Evolutionary conservation across 2,797 vertebrate species (phyloP).

Genomic region (Acrossocheilus wenchowensis): DNA sequence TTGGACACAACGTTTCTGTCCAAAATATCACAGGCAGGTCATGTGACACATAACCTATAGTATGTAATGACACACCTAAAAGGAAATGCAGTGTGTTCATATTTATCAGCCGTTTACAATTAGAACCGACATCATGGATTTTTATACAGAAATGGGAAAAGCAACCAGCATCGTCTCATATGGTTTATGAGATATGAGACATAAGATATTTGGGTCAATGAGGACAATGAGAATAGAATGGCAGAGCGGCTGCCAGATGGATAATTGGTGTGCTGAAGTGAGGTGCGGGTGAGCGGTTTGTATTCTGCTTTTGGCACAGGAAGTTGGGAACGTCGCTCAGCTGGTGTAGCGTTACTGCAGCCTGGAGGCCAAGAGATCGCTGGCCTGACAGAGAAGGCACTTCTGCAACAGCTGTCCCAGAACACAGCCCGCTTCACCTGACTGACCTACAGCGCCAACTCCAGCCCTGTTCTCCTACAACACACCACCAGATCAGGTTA

Average conservation of each 20-base stretch:
- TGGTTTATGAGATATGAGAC: too few species aligned
- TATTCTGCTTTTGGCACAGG: constrained; percentile 30
- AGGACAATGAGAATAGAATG: neutral
- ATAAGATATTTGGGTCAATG: neutral
- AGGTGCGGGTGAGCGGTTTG: neutral
- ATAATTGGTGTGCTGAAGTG: constrained; percentile 11
- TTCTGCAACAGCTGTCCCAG: constrained; percentile 56
- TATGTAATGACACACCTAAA: constrained; percentile 42
- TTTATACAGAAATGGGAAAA: too few species aligned
- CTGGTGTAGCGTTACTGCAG: constrained; percentile 48
- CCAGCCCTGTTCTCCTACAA: constrained; percentile 12
- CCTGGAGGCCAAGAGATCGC: constrained; percentile 41
- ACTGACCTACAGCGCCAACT: constrained; percentile 50
- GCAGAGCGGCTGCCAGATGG: constrained; percentile 9
- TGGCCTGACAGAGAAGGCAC: constrained; percentile 8
- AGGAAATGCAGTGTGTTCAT: constrained; percentile 22
- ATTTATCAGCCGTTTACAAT: neutral
- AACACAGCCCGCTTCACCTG: constrained; percentile 35
- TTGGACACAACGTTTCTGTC: neutral
- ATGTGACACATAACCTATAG: constrained; percentile 5
- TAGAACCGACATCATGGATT: neutral
- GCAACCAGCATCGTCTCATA: neutral
- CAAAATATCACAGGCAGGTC: constrained; percentile 17
- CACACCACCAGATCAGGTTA: neutral
- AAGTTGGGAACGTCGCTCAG: constrained; percentile 27